Base-by-base conservation (phyloP, 2,113 vertebrate genomes). In the Pipa parva region DNA sequence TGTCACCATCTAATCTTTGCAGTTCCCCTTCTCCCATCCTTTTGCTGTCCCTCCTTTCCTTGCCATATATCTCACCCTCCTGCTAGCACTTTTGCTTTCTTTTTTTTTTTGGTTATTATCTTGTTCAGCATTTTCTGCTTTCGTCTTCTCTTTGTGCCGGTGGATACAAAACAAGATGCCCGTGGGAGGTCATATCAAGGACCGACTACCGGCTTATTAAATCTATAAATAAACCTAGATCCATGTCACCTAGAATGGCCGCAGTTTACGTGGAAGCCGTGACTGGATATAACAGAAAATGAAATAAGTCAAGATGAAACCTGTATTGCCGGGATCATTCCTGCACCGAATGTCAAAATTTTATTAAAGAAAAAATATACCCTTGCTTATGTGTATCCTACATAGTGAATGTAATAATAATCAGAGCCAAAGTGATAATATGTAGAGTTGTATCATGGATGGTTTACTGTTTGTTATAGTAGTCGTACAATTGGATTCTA, bases 151-250 rank as follows among this genome's bases (percentile, higher is more conserved):
- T 42, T 48, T 39, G 57, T n/a, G 56, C 25, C 36, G 45, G 54
- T 51, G 31, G 46, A 59, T 51, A 59, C 45, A 51, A 31, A 66
- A 66, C 37, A 22, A 69, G 65, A 52, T 51, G 21, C 45, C 60
- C 26, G 56, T 22, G 46, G 65, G 65, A 69, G 65, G 65, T 69
- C 65, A 69, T 29, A 69, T 60, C 57, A 60, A 52, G 33, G 22
- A 48, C 65, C 45, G 65, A 60, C 57, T 60, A 37, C 24, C 48
- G 45, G 57, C 65, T 69, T 69, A 59, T 69, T 69, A 69, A 69
- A 69, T 60, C 65, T 69, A 59, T 69, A 59, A 69, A 69, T 69
- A 69, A 69, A 59, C 36, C 65, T 28, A 27, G 56, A 69, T 69
- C 48, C 55, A 60, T 48, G 48, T 69, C 57, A 24, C 48, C 33